Percentiles rank a stretch among this genome's conserved stretches.
Evolutionary conservation across 2,888 invertebrate species (phyloP).

Genomic region (Blera fallax): DNA sequence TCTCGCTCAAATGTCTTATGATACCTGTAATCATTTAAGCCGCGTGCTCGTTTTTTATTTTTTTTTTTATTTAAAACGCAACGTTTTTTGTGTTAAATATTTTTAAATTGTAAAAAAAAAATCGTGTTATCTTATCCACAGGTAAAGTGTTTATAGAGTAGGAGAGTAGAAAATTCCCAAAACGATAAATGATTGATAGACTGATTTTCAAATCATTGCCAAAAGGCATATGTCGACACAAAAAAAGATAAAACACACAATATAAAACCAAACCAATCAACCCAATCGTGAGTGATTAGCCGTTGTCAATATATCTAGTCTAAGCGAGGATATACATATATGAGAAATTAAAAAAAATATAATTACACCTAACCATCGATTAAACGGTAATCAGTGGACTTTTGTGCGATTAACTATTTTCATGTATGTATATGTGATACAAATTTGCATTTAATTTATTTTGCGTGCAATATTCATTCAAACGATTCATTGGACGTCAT

Average conservation of each 20-base stretch:
- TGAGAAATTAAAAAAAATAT: not conserved
- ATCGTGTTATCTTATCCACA: slow-evolving; percentile 50
- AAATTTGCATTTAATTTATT: not conserved
- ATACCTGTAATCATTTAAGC: not conserved
- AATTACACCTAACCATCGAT: slow-evolving; percentile 22
- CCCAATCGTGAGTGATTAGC: slow-evolving; percentile 10
- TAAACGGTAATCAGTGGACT: slow-evolving; percentile 9
- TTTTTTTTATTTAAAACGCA: not conserved
- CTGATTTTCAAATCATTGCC: slow-evolving; percentile 48
- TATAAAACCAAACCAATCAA: not conserved
- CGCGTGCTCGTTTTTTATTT: not conserved
- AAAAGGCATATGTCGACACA: slow-evolving; percentile 52
- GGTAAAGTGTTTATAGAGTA: not conserved
- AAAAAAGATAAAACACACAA: slow-evolving; percentile 5
- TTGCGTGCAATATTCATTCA: not conserved
- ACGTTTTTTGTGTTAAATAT: not conserved
- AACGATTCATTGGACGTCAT: not conserved
- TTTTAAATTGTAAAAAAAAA: not conserved
- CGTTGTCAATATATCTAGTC: not conserved
- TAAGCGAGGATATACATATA: not conserved
- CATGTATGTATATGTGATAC: not conserved
- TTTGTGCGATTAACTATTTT: not conserved
- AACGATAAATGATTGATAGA: slow-evolving; percentile 61
- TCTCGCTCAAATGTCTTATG: not conserved
- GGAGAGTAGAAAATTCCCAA: not conserved